Evolutionary conservation across 2,797 vertebrate species (phyloP), one percentile per base, ranked within the genome.

Genomic region (Leptatherina wallacei): DNA sequence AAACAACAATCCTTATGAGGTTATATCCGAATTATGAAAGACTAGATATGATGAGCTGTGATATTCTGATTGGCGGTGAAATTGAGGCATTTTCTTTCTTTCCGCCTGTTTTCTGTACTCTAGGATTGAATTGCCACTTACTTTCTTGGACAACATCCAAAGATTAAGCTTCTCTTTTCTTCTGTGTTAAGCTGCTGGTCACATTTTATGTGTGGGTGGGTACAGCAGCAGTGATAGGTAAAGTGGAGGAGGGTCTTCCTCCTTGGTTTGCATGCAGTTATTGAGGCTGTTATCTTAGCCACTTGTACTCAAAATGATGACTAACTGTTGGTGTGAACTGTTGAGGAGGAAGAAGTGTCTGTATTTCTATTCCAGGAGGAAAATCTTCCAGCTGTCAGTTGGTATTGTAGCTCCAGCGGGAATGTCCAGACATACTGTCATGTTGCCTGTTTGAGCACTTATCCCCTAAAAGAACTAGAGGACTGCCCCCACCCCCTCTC

Each of bases 21-120:
- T 81, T 79, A 75, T 12, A 59, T 61, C 18, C 40, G 60, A 65
- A 79, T 75, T 72, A 77, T 64, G 33, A 67, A 35, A 78, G 40
- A 35, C 33, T 11, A 27, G 60, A 82, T 42, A 27, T 29, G 65
- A 81, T 67, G 61, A 78, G 74, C 47, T 70, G 52, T 4, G 44
- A 61, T 76, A 60, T 62, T 13, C 38, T 14, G 12, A 40, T 40
- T 80, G 82, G 75, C 68, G 65, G 54, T 66, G 70, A 76, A 20
- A 32, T 47, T 13, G 36, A 71, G n/a, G 24, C 42, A 22, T 59
- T 4, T 67, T 85, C 83, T 82, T 32, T 14, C 4, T 2, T 12
- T 13, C 2, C 7, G 1, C 49, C 3, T 11, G 1, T 24, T 51
- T 51, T 24, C 38, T 24, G 22, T 10, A 27, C 42, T 52, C 20